Conservation (phyloP, 2,888 invertebrate species). For the Furcula furcula region DNA sequence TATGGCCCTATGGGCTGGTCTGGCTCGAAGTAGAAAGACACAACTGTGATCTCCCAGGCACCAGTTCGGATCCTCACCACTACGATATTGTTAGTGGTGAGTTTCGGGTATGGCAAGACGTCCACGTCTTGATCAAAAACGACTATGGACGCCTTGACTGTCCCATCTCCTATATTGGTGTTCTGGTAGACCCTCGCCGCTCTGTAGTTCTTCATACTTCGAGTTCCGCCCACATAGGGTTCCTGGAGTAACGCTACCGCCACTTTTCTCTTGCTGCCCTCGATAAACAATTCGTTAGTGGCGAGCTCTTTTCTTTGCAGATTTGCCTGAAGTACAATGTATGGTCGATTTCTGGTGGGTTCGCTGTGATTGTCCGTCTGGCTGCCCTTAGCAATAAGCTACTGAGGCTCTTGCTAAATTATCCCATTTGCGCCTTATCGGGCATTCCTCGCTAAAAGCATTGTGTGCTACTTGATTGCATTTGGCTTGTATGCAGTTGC, state of each 20-base stretch:
- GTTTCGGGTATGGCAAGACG: slow-evolving; percentile 1
- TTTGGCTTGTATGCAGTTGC: too few relatives aligned
- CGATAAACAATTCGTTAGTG: slow-evolving; percentile 1
- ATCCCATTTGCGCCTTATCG: too few relatives aligned
- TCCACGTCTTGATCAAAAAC: too few relatives aligned
- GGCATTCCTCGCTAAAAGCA: too few relatives aligned
- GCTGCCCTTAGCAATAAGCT: too few relatives aligned
- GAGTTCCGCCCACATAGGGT: too few relatives aligned
- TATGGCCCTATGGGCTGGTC: slow-evolving; percentile 12
- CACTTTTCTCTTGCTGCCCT: neutral
- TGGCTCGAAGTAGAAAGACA: slow-evolving; percentile 16
- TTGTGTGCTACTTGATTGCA: too few relatives aligned
- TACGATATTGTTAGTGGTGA: slow-evolving; percentile 8
- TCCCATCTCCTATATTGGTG: neutral
- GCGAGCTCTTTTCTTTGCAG: slow-evolving; percentile 2
- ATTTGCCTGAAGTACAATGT: slow-evolving; percentile 6
- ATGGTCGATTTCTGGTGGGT: too few relatives aligned
- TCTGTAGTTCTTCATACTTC: neutral
- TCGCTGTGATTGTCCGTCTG: too few relatives aligned
- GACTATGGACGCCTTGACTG: slow-evolving; percentile 7
- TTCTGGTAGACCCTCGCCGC: slow-evolving; percentile 6
- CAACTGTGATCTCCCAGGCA: slow-evolving; percentile 8
- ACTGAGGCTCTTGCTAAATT: too few relatives aligned
- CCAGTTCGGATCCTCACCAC: slow-evolving; percentile 7
- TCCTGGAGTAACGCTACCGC: too few relatives aligned